These are phyloP conservation scores for Myopa tessellatipennis DNA, from an alignment of 2,888 invertebrate species.

Conservation along the genomic window DNA sequence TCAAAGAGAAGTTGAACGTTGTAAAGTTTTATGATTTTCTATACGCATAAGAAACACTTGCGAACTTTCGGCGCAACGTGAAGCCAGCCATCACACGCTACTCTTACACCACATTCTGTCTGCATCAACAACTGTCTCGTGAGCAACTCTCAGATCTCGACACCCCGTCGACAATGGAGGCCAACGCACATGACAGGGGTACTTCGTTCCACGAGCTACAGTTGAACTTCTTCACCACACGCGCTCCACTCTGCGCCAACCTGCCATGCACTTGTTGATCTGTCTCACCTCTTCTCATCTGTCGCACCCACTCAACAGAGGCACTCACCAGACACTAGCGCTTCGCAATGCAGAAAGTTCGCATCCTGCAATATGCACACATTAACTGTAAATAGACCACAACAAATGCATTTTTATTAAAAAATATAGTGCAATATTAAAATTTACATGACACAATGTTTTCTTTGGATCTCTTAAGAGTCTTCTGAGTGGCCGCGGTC, in stretches of 20 bases:
- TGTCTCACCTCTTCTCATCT: neutral
- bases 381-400: conserved; percentile 52
- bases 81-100: neutral
- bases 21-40: neutral
- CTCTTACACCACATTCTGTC: conserved; percentile 9
- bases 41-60: neutral
- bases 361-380: conserved; percentile 35
- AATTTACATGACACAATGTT: neutral
- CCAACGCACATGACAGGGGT: neutral
- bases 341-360: conserved; percentile 12
- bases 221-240: conserved; percentile 21
- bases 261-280: neutral
- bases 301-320: neutral
- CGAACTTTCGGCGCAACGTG: conserved; percentile 15
- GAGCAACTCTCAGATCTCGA: neutral
- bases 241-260: neutral
- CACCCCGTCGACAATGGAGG: neutral
- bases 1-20: conserved; percentile 1
- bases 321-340: neutral
- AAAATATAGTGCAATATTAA: conserved; percentile 40
- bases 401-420: conserved; percentile 56
- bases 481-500: too few species aligned
- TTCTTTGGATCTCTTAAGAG: neutral
- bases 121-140: neutral
- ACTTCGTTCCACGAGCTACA: neutral